A percentile compares a stretch with the other conserved stretches of the same genome.
Conservation (phyloP, 2,797 vertebrate species). For the Coregonus sp. region DNA sequence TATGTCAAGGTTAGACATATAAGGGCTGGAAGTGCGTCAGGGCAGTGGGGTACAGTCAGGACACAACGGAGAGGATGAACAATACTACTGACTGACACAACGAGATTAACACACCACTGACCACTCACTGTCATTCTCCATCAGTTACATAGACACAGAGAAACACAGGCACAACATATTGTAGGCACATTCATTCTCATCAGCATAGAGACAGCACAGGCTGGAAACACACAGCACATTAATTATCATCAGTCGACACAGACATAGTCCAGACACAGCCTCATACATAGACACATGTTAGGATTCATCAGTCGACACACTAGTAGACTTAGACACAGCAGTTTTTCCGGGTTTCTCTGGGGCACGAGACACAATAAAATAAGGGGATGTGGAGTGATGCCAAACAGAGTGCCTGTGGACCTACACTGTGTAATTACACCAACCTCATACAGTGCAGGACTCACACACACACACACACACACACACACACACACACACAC, state of each 20-base stretch:
- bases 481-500: not conserved
- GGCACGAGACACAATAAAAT: slow-evolving; percentile 70
- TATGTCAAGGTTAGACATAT: not conserved
- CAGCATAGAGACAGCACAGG: not conserved
- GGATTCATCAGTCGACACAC: not conserved
- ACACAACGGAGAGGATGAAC: too few relatives aligned
- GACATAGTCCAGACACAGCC: slow-evolving; percentile 27
- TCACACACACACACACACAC: slow-evolving; percentile 39
- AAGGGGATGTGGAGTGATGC: slow-evolving; percentile 52
- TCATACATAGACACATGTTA: slow-evolving; percentile 35
- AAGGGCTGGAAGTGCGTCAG: too few relatives aligned
- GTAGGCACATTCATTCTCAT: not conserved
- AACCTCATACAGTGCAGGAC: slow-evolving; percentile 58
- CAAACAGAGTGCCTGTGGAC: slow-evolving; percentile 52
- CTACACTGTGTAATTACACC: slow-evolving; percentile 60
- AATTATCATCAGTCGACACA: slow-evolving; percentile 32
- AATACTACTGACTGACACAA: too few relatives aligned
- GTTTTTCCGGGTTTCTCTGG: slow-evolving; percentile 38
- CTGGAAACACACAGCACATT: not conserved
- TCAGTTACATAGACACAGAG: not conserved
- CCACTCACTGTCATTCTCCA: not conserved
- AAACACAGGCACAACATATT: not conserved
- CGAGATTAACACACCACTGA: not conserved
- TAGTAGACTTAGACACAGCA: slow-evolving; percentile 33
- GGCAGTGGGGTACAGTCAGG: too few relatives aligned